These are phyloP conservation scores for Myiozetetes cayanensis DNA, from an alignment of 2,113 vertebrate genomes.

Conservation along the genomic window DNA sequence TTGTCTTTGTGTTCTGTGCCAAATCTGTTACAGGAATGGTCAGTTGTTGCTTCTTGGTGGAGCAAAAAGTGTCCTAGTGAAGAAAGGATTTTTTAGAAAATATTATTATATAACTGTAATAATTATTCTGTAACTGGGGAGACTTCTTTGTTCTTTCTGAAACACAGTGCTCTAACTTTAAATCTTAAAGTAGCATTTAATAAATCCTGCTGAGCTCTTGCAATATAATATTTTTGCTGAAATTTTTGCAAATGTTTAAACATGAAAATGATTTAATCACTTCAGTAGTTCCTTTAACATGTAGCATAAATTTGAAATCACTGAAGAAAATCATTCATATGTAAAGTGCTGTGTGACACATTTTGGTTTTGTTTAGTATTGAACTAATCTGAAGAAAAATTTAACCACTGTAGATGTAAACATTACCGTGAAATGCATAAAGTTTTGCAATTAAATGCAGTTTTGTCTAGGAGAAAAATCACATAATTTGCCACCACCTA, in stretches of 20 bases:
- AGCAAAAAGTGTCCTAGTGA: neutral
- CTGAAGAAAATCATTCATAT: neutral
- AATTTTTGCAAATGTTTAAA: neutral
- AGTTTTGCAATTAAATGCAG: neutral
- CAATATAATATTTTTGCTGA: neutral
- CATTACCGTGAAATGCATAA: neutral
- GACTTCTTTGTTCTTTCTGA: neutral
- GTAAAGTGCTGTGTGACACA: neutral
- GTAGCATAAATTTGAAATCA: neutral
- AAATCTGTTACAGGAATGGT: constrained; percentile 7
- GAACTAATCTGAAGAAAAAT: neutral
- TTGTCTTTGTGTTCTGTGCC: neutral
- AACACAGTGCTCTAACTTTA: neutral
- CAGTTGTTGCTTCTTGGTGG: neutral
- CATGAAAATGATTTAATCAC: neutral
- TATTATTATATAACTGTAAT: neutral
- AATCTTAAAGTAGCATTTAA: neutral
- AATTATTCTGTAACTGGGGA: neutral
- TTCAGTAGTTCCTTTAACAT: neutral
- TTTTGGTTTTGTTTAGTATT: neutral
- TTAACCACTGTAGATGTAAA: neutral
- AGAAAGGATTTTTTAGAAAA: neutral
- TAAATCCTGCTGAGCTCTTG: neutral
- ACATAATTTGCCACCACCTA: neutral
- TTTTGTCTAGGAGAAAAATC: neutral